Conservation (phyloP, 2,888 invertebrate genomes). For the Ophonus ardosiacus region DNA sequence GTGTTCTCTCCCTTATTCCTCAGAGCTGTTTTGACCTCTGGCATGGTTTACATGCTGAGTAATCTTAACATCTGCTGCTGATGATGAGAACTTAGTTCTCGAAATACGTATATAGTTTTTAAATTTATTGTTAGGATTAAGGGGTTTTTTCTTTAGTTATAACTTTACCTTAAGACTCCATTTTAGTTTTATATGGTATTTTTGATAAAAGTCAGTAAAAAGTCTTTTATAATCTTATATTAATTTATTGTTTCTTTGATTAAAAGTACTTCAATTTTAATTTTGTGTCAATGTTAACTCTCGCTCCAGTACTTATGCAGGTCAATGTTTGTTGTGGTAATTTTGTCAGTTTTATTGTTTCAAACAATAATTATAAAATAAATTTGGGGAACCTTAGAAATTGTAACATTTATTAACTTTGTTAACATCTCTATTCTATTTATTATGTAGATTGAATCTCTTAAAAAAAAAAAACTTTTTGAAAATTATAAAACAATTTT, state of each 20-base stretch:
- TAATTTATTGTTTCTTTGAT: neutral
- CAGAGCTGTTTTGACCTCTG: too few relatives aligned
- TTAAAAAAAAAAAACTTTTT: neutral
- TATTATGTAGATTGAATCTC: neutral
- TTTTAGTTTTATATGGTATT: too few relatives aligned
- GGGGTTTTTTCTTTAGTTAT: too few relatives aligned
- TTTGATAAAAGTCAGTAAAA: too few relatives aligned
- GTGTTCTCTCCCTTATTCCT: too few relatives aligned
- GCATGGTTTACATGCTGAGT: too few relatives aligned
- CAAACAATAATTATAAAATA: neutral
- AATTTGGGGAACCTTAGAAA: neutral
- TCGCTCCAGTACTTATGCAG: constrained; percentile 6
- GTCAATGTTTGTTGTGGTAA: constrained; percentile 20
- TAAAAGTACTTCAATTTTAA: neutral
- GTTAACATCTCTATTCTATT: constrained; percentile 3
- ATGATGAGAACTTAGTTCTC: too few relatives aligned
- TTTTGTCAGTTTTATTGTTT: constrained; percentile 8
- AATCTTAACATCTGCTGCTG: too few relatives aligned
- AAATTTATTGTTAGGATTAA: too few relatives aligned
- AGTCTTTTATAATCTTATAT: too few relatives aligned
- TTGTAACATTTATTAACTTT: neutral
- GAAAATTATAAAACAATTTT: neutral
- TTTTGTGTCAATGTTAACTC: constrained; percentile 18
- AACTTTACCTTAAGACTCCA: too few relatives aligned
- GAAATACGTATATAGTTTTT: too few relatives aligned